Base-by-base conservation (phyloP, 1,140 invertebrate species). In the Hirudo medicinalis region DNA sequence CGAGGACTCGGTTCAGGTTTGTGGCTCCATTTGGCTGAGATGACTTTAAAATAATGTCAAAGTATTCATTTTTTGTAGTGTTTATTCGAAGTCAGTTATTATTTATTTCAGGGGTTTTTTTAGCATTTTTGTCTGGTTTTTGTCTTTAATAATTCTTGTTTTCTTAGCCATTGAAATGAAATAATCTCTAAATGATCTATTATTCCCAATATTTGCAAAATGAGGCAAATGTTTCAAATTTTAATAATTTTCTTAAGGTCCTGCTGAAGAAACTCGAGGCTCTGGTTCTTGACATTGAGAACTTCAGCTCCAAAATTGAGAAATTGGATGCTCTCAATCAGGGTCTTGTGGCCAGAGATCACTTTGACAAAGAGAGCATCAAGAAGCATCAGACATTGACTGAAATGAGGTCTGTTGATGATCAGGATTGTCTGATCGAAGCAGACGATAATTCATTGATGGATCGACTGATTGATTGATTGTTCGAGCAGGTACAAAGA, bases 181-280 rank as follows among this genome's bases (percentile, higher is more conserved):
- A 36, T 36, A 36, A 36, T 3, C 32, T 36, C 32, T 36, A 3
- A 36, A 36, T 36, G 6, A 36, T 36, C n/a, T n/a, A n/a, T n/a
- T n/a, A n/a, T n/a, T n/a, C n/a, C n/a, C n/a, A n/a, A n/a, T n/a
- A n/a, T n/a, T n/a, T n/a, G n/a, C n/a, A n/a, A n/a, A n/a, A n/a
- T n/a, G n/a, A n/a, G n/a, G n/a, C n/a, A n/a, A n/a, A n/a, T n/a
- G n/a, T n/a, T n/a, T n/a, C n/a, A n/a, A n/a, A n/a, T n/a, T n/a
- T n/a, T 49, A 49, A 49, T 15, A 49, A 49, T 49, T 49, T 20
- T 63, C 20, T 63, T 11, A 5, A 99, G 80, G 92, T 92, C 6
- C 80, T 99, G 25, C 82, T 98, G 55, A 99, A 99, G 84, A 99
- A 99, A 78, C 92, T 99, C 76, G 94, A 99, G 80, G 94, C 96